Evolutionary conservation across 2,797 vertebrate genomes (phyloP).

Genomic region (Tapirus indicus): DNA sequence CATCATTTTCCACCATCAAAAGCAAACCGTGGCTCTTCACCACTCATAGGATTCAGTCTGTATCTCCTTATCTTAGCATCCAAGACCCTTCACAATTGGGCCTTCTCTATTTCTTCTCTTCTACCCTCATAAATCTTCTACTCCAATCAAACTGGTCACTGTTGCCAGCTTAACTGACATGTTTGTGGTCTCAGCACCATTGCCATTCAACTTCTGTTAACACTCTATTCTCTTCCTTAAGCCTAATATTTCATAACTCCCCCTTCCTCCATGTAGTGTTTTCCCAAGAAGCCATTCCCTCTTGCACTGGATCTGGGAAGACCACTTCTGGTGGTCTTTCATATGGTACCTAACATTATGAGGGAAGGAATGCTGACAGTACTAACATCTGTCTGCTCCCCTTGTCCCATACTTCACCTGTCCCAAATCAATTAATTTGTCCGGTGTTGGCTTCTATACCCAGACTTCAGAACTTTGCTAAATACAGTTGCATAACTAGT

Average conservation of each 20-base stretch:
- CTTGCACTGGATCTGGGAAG: not conserved
- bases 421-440: not conserved
- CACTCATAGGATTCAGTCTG: not conserved
- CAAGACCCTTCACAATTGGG: not conserved
- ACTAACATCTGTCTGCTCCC: not conserved
- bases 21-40: not conserved
- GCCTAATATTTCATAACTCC: not conserved
- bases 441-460: not conserved
- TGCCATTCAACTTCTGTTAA: not conserved
- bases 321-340: not conserved
- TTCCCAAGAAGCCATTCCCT: not conserved
- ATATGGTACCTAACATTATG: not conserved
- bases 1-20: not conserved
- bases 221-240: not conserved
- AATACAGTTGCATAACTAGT: not conserved
- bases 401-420: not conserved
- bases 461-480: not conserved
- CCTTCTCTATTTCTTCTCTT: not conserved
- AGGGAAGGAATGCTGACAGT: not conserved
- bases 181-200: not conserved
- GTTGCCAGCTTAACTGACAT: not conserved
- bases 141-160: not conserved
- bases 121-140: not conserved
- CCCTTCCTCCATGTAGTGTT: not conserved
- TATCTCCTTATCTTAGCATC: not conserved